These are phyloP conservation scores for Atherinomorus stipes DNA, from an alignment of 2,113 vertebrate species.

Conservation along the genomic window DNA sequence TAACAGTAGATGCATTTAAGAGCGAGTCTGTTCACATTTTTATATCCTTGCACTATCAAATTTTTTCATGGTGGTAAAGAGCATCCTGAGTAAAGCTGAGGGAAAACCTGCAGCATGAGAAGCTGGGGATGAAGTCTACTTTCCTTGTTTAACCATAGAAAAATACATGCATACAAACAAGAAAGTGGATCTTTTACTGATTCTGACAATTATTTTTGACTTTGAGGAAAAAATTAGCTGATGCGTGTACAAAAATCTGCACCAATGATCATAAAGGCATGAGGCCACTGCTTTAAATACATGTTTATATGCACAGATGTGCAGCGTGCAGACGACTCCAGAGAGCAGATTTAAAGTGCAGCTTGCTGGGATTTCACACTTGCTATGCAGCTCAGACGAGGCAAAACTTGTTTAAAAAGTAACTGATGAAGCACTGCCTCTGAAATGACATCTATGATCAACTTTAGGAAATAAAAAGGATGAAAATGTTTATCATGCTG, in stretches of 20 bases:
- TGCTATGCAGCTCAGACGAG: neutral
- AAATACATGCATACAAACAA: neutral
- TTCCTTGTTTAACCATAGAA: conserved; percentile 12
- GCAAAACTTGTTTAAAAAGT: neutral
- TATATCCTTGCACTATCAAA: conserved; percentile 17
- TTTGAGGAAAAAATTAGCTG: conserved; percentile 9
- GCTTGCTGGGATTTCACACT: neutral
- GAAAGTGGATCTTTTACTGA: neutral
- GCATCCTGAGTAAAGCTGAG: conserved; percentile 69
- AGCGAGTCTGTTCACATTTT: conserved; percentile 7
- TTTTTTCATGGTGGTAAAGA: conserved; percentile 47
- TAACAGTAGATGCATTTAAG: conserved; percentile 28
- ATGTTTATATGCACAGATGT: neutral
- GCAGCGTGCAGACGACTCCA: conserved; percentile 6
- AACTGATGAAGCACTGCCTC: too few relatives aligned
- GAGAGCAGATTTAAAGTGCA: conserved; percentile 41
- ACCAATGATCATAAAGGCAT: conserved; percentile 6
- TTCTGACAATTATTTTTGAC: too few relatives aligned
- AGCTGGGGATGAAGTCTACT: conserved; percentile 23
- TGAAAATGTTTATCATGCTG: too few relatives aligned
- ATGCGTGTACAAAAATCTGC: neutral
- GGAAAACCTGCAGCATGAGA: conserved; percentile 42
- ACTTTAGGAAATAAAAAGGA: too few relatives aligned
- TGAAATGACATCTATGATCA: too few relatives aligned
- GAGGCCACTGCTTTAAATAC: neutral